These are phyloP conservation scores for Eupithecia tripunctaria DNA, from an alignment of 2,888 invertebrate genomes.

Conservation along the genomic window DNA sequence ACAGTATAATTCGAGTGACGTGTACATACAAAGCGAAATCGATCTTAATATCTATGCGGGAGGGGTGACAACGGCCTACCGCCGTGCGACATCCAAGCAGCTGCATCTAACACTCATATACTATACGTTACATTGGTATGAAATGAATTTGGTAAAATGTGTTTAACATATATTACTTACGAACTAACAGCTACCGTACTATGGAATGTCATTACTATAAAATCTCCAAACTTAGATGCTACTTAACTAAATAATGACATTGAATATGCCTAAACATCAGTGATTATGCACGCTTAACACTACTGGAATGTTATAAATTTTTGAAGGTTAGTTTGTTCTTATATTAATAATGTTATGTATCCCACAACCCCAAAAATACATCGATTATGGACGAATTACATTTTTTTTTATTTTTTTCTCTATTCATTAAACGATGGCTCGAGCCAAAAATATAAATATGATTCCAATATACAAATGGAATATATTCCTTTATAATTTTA, in stretches of 20 bases:
- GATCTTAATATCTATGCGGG: slow-evolving; percentile 32
- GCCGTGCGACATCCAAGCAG: slow-evolving; percentile 34
- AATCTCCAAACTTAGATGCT: slow-evolving; percentile 65
- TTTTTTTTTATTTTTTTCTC: slow-evolving; percentile 29
- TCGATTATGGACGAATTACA: slow-evolving; percentile 37
- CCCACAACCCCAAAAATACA: slow-evolving; percentile 68
- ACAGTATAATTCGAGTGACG: slow-evolving; percentile 15
- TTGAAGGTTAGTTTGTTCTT: slow-evolving; percentile 72
- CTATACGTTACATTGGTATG: slow-evolving; percentile 80
- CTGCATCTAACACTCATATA: slow-evolving; percentile 59
- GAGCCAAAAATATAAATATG: slow-evolving; percentile 28
- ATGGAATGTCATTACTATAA: slow-evolving; percentile 69
- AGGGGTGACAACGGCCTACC: background rate
- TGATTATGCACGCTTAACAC: slow-evolving; percentile 72
- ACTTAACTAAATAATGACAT: slow-evolving; percentile 46
- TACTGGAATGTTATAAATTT: slow-evolving; percentile 77
- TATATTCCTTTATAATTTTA: slow-evolving; percentile 25
- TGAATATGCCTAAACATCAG: slow-evolving; percentile 51
- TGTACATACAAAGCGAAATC: slow-evolving; percentile 25
- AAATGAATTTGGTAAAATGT: slow-evolving; percentile 79
- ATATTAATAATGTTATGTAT: slow-evolving; percentile 72
- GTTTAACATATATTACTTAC: slow-evolving; percentile 66
- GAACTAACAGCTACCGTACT: slow-evolving; percentile 75
- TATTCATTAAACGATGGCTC: slow-evolving; percentile 14
- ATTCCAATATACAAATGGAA: slow-evolving; percentile 34